Percentiles rank a stretch among this genome's conserved stretches.
phyloP scores from a whole-genome alignment of 2,888 invertebrate species.

The Philhelius pedissequus region DNA sequence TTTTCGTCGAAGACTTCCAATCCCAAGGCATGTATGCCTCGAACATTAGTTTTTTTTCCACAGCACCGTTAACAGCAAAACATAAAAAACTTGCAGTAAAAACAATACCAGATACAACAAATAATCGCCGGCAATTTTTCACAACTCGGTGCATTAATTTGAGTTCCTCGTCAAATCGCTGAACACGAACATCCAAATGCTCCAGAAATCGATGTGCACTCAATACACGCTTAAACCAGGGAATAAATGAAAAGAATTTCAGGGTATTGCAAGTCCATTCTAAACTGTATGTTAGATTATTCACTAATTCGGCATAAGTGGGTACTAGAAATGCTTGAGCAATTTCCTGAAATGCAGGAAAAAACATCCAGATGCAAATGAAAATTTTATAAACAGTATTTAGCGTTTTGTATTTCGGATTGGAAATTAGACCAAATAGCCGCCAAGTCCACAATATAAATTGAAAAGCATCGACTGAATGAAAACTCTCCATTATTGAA shows the following conservation, averaged over 20 bases:
- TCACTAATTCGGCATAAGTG: slow-evolving; percentile 46
- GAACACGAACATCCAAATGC: slow-evolving; percentile 62
- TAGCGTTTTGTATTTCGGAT: slow-evolving; percentile 2
- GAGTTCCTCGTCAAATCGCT: slow-evolving; percentile 38
- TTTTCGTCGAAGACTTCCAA: slow-evolving; percentile 32
- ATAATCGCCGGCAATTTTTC: slow-evolving; percentile 49
- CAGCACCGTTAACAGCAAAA: slow-evolving; percentile 61
- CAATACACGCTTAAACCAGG: slow-evolving; percentile 23
- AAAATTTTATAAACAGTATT: slow-evolving; percentile 59
- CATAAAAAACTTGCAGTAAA: slow-evolving; percentile 39
- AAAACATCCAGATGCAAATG: slow-evolving; percentile 35
- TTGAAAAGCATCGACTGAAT: slow-evolving; percentile 67
- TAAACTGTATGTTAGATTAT: slow-evolving; percentile 61
- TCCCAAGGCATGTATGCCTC: slow-evolving; percentile 69
- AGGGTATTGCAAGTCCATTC: slow-evolving; percentile 49
- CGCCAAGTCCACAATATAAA: slow-evolving; percentile 67
- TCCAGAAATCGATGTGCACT: slow-evolving; percentile 31
- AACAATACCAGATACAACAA: slow-evolving; percentile 29
- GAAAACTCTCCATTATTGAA: slow-evolving; percentile 33
- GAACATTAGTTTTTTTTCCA: slow-evolving; percentile 50
- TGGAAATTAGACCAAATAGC: slow-evolving; percentile 63
- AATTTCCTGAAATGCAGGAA: slow-evolving; percentile 48
- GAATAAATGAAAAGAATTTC: slow-evolving; percentile 55
- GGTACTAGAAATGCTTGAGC: slow-evolving; percentile 40
- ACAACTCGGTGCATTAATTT: slow-evolving; percentile 51